Evolutionary conservation across 1,140 invertebrate species (phyloP), one percentile per base, ranked within the genome.

Genomic region (Ips typographus): DNA sequence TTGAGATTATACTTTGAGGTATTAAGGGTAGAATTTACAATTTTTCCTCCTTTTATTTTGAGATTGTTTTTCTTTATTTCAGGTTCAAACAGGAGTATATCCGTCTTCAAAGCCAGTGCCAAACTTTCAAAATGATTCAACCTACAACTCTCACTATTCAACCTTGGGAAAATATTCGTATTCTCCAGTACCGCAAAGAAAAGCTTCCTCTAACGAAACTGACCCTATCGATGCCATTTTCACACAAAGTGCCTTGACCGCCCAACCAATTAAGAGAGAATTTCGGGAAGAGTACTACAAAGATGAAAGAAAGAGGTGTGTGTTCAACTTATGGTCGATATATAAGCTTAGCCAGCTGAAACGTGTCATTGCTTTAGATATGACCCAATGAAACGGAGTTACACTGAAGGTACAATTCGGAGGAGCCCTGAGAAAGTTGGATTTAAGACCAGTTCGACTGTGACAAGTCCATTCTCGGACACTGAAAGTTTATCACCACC

Each of bases 181-280:
- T 40, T 70, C 57, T 37, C 59, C 68, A 3, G 53, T 59, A 3
- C 61, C 66, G n/a, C 56, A 47, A 8, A 43, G 69, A 44, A 71
- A 59, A 63, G 63, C 8, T 42, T 40, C 51, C 36, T 57, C 56
- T 8, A 38, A 63, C 1, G 74, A 72, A 4, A 72, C 68, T 43
- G 78, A 80, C 70, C 69, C 78, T 2, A 80, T 80, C 53, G 79
- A 80, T 59, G 75, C 79, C 67, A 74, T 80, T 40, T 80, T 80
- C 63, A 80, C 78, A 0, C 68, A 69, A 7, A 74, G 72, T 74
- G 77, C 77, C 52, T 67, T 80, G 56, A 78, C 69, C 60, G 75
- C 76, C 68, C 73, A 76, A 42, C 73, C 76, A 40, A 65, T 75
- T 36, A 71, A 72, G 42, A 65, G 75, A 3, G 75, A 78, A 49